phyloP scores from a whole-genome alignment of 2,888 invertebrate species.

The Heliconius hortense region DNA sequence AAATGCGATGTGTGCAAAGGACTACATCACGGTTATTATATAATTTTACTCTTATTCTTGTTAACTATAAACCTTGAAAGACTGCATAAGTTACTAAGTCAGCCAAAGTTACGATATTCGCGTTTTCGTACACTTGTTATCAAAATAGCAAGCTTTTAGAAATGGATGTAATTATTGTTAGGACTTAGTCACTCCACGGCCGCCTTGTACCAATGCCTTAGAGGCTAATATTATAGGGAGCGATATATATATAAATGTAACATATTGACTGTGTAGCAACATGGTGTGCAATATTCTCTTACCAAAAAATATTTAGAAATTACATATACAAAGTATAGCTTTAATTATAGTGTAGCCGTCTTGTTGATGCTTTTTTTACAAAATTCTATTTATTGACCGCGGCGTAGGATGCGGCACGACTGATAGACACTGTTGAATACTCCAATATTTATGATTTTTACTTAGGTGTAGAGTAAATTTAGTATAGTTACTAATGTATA shows the following conservation, averaged over 20 bases:
- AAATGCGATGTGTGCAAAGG: slow-evolving; percentile 1
- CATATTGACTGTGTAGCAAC: slow-evolving; percentile 57
- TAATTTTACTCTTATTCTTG: slow-evolving; percentile 19
- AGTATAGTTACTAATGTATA: slow-evolving; percentile 56
- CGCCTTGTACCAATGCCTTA: slow-evolving; percentile 63
- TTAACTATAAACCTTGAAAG: slow-evolving; percentile 29
- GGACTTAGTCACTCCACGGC: slow-evolving; percentile 41
- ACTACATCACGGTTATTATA: slow-evolving; percentile 15
- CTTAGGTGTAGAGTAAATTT: slow-evolving; percentile 65
- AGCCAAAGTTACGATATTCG: slow-evolving; percentile 32
- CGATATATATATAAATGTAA: slow-evolving; percentile 52
- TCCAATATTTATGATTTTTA: slow-evolving; percentile 76
- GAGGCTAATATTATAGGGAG: slow-evolving; percentile 55
- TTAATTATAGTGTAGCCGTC: slow-evolving; percentile 79
- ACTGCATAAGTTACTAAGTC: slow-evolving; percentile 37
- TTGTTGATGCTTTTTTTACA: slow-evolving; percentile 81
- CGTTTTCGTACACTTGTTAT: slow-evolving; percentile 33
- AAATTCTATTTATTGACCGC: slow-evolving; percentile 79
- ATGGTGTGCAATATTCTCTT: slow-evolving; percentile 79
- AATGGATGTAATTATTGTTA: slow-evolving; percentile 31
- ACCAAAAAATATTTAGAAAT: slow-evolving; percentile 75
- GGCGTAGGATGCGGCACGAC: slow-evolving; percentile 74
- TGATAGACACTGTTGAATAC: slow-evolving; percentile 77
- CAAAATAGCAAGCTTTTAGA: slow-evolving; percentile 36
- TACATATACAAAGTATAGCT: slow-evolving; percentile 81